phyloP scores from a whole-genome alignment of 1,140 invertebrate genomes.

The Drosophila pseudoobscura region DNA sequence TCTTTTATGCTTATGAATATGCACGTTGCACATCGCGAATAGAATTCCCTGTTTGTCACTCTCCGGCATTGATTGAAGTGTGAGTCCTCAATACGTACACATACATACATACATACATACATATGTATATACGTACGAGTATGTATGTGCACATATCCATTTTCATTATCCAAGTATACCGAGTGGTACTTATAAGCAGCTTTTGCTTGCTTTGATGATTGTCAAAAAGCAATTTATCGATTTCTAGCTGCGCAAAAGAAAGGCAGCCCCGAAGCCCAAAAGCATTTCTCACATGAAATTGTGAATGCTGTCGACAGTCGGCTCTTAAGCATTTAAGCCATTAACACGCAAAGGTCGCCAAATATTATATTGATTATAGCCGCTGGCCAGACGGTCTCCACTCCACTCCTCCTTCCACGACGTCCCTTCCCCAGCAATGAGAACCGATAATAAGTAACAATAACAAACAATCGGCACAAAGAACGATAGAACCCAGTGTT shows the following conservation, averaged over 20 bases:
- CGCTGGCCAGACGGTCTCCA: slow-evolving; percentile 49
- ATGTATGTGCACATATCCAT: not conserved
- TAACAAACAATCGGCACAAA: slow-evolving; percentile 49
- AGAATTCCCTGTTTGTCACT: slow-evolving; percentile 61
- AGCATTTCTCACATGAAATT: slow-evolving; percentile 16
- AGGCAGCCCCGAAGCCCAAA: not conserved
- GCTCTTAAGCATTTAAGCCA: slow-evolving; percentile 47
- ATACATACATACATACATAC: too few species aligned
- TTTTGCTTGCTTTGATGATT: slow-evolving; percentile 30
- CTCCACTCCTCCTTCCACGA: slow-evolving; percentile 5
- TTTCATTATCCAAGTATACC: slow-evolving; percentile 22
- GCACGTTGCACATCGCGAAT: slow-evolving; percentile 24
- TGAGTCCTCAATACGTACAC: slow-evolving; percentile 19
- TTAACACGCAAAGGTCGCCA: slow-evolving; percentile 72
- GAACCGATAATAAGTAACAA: slow-evolving; percentile 56
- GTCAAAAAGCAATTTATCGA: slow-evolving; percentile 63
- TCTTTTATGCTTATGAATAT: slow-evolving; percentile 79
- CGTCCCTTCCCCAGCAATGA: slow-evolving; percentile 4
- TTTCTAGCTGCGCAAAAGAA: slow-evolving; percentile 50
- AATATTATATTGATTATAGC: slow-evolving; percentile 71
- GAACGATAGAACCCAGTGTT: slow-evolving; percentile 5
- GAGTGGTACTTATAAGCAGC: slow-evolving; percentile 7
- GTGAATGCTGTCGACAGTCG: slow-evolving; percentile 45
- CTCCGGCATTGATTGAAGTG: slow-evolving; percentile 53
- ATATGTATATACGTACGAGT: too few species aligned